These are phyloP conservation scores for Myioborus miniatus DNA, from an alignment of 2,797 vertebrate species.

Conservation along the genomic window DNA sequence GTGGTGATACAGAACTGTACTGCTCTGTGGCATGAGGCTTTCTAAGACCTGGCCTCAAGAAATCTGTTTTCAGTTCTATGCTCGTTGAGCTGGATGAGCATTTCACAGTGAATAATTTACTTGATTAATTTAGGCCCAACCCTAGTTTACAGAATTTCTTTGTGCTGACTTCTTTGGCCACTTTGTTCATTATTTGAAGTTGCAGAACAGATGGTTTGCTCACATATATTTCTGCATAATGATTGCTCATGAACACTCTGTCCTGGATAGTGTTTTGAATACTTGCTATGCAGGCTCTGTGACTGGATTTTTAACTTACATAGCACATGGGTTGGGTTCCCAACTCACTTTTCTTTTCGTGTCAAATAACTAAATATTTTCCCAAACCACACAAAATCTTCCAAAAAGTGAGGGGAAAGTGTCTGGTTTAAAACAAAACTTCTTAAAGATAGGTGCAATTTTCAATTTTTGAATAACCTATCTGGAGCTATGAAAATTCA, in stretches of 20 bases:
- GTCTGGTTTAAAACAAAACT: background rate
- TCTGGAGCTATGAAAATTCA: background rate
- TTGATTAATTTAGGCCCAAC: background rate
- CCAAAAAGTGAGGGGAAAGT: background rate
- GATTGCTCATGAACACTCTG: slow-evolving; percentile 35
- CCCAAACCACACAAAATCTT: background rate
- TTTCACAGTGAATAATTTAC: slow-evolving; percentile 7
- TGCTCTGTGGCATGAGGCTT: background rate
- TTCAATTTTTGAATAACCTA: background rate
- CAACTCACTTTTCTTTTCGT: background rate
- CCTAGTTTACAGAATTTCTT: background rate
- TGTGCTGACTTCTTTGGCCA: background rate
- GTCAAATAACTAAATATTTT: background rate
- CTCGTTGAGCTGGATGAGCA: background rate
- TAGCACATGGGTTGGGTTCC: background rate
- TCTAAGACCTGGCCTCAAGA: background rate
- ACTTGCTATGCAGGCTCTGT: background rate
- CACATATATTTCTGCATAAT: slow-evolving; percentile 46
- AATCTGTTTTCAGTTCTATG: background rate
- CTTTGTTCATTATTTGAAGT: slow-evolving; percentile 48
- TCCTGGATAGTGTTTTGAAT: slow-evolving; percentile 11
- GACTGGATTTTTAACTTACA: slow-evolving; percentile 20
- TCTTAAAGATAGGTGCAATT: background rate
- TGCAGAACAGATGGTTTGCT: slow-evolving; percentile 56
- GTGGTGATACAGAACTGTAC: background rate